Percentiles rank a stretch among this genome's conserved stretches.
Conservation (phyloP, 2,888 invertebrate genomes). For the Spodoptera littoralis region DNA sequence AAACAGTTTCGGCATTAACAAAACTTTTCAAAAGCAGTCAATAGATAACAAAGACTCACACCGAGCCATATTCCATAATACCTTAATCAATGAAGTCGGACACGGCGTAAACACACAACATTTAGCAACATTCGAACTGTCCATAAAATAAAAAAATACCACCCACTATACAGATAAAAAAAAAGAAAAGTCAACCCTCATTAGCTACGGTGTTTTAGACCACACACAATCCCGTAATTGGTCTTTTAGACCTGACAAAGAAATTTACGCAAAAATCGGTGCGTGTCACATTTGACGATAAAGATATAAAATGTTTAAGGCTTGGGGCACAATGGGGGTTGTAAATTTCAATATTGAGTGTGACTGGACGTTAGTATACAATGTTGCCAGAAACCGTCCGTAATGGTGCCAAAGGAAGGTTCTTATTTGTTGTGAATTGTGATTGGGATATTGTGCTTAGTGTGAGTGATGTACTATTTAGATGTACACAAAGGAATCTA, state of each 20-base stretch:
- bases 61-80: conserved; percentile 27
- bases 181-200: conserved; percentile 57
- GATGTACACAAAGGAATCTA: too few relatives aligned
- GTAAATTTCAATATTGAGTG: conserved; percentile 82
- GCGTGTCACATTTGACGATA: conserved; percentile 71
- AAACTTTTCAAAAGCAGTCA: not conserved
- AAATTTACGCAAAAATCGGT: conserved; percentile 65
- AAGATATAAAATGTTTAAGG: conserved; percentile 76
- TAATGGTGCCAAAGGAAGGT: conserved; percentile 55
- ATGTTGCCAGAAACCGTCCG: conserved; percentile 68
- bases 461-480: not conserved
- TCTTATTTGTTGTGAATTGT: conserved; percentile 23
- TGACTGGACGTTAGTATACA: conserved; percentile 66
- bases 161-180: conserved; percentile 46
- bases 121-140: conserved; percentile 26
- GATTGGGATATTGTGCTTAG: conserved; percentile 34
- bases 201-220: conserved; percentile 63
- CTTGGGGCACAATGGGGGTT: conserved; percentile 70
- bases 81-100: conserved; percentile 26
- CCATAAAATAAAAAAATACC: conserved; percentile 42
- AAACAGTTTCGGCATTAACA: conserved; percentile 3
- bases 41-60: conserved; percentile 28
- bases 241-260: conserved; percentile 57
- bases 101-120: conserved; percentile 24
- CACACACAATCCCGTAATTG: conserved; percentile 62